A percentile compares a stretch with the other conserved stretches of the same genome.
Evolutionary conservation across 2,888 invertebrate genomes (phyloP).

Genomic region (Stramonita haemastoma): DNA sequence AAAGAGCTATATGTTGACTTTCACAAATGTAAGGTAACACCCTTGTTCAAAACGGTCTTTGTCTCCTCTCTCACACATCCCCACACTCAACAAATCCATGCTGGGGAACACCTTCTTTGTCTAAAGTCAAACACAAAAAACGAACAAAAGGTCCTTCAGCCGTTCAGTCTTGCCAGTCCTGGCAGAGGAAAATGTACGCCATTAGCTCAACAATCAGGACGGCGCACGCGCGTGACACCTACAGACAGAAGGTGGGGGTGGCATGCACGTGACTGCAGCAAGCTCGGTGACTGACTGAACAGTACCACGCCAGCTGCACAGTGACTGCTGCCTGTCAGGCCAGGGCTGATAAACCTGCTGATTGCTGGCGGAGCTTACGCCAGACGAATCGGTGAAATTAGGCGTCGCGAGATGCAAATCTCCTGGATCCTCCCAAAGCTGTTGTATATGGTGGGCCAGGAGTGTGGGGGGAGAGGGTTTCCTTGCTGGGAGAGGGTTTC

Average conservation of each 20-base stretch:
- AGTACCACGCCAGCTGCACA: constrained; percentile 19
- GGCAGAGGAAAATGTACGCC: not conserved
- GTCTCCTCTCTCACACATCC: too few species aligned
- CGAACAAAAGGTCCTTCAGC: not conserved
- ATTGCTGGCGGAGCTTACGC: not conserved
- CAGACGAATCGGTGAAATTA: constrained; percentile 30
- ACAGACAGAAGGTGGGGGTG: not conserved
- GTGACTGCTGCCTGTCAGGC: not conserved
- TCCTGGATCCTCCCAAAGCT: not conserved
- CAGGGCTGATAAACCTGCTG: constrained; percentile 22
- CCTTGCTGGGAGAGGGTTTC: too few species aligned
- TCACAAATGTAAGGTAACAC: too few species aligned
- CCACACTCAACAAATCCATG: too few species aligned
- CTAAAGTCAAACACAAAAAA: not conserved
- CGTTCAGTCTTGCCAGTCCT: too few species aligned
- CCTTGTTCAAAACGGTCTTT: too few species aligned
- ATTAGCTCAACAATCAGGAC: not conserved
- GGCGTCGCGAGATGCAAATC: constrained; percentile 32
- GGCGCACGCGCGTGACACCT: constrained; percentile 18
- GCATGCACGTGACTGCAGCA: constrained; percentile 1
- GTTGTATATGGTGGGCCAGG: too few species aligned
- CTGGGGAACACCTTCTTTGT: not conserved
- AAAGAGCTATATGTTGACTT: too few species aligned
- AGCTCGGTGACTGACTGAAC: not conserved
- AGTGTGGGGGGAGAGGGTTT: too few species aligned